Evolutionary conservation across 1,140 invertebrate species (phyloP), one percentile per base, ranked within the genome.

Genomic region (Pogonomyrmex californicus): DNA sequence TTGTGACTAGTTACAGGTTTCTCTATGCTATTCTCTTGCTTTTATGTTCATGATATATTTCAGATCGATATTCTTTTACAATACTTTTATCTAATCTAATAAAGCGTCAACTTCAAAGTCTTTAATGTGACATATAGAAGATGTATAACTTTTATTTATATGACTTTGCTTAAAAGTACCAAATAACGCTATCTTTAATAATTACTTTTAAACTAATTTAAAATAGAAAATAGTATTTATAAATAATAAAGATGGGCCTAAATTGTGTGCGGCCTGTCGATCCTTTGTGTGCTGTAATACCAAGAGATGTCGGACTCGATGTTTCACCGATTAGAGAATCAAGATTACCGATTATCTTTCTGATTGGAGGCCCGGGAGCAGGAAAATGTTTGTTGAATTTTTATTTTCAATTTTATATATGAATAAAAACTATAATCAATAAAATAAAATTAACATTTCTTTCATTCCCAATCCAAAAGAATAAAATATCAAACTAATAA

Each of bases 351-450:
- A 92, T 92, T n/a, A 90, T 92, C 30, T 91, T 91, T 41, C 1
- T 92, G 1, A 81, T 91, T 23, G 91, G 91, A 73, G 91, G 87
- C 58, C 88, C 91, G 3, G 91, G 91, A 36, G 68, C 85, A 23
- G 91, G 91, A 44, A 92, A 92, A 85, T 36, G 91, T 90, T 65
- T 56, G 17, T 78, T 36, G 2, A 44, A 12, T 47, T 62, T 56
- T 56, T 33, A 68, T 47, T 62, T 77, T 30, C 14, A 10, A 47
- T 7, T 41, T 49, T n/a, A 51, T 23, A 82, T 30, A 51, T 9
- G 17, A 58, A 33, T 0, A 12, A 56, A 49, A 14, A 65, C 3
- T 33, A 9, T 4, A 23, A 4, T 65, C 0, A 75, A 41, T 33
- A 17, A 17, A 41, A 54, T 44, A 41, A 54, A 49, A 1, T 14